phyloP scores from a whole-genome alignment of 2,113 vertebrate genomes.

The Istiophorus platypterus region DNA sequence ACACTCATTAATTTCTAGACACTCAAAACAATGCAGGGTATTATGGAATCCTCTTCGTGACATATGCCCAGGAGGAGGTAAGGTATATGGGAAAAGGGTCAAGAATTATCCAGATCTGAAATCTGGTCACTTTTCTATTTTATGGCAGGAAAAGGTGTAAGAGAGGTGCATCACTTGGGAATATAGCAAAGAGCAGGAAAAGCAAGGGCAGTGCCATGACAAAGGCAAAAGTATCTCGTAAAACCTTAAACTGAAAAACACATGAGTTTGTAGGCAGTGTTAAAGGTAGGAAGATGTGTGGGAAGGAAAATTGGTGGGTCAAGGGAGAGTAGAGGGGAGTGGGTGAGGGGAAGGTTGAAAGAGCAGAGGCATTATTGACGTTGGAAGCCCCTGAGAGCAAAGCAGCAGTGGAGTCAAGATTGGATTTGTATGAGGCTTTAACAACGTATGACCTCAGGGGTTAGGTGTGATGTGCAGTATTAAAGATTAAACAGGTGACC shows the following conservation, averaged over 20 bases:
- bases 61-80: neutral
- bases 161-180: neutral
- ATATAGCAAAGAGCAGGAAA: neutral
- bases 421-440: constrained; percentile 73
- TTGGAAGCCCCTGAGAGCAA: constrained; percentile 52
- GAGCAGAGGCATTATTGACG: constrained; percentile 57
- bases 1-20: neutral
- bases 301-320: constrained; percentile 16
- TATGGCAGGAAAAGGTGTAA: neutral
- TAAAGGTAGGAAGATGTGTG: neutral
- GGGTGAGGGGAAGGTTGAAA: constrained; percentile 51
- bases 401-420: constrained; percentile 51
- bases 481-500: constrained; percentile 72
- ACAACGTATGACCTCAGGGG: constrained; percentile 57
- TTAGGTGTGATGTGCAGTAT: constrained; percentile 59
- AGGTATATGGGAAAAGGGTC: neutral
- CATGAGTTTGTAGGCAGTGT: neutral
- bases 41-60: constrained; percentile 2
- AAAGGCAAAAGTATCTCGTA: neutral
- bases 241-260: neutral
- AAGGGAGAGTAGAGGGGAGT: constrained; percentile 15
- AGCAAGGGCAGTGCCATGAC: neutral
- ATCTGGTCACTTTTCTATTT: constrained; percentile 13
- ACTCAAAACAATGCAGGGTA: neutral
- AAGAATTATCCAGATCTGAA: constrained; percentile 14